Conservation (phyloP, 37 sponge, comb jelly and placozoan species). For the Bolinopsis microptera region DNA sequence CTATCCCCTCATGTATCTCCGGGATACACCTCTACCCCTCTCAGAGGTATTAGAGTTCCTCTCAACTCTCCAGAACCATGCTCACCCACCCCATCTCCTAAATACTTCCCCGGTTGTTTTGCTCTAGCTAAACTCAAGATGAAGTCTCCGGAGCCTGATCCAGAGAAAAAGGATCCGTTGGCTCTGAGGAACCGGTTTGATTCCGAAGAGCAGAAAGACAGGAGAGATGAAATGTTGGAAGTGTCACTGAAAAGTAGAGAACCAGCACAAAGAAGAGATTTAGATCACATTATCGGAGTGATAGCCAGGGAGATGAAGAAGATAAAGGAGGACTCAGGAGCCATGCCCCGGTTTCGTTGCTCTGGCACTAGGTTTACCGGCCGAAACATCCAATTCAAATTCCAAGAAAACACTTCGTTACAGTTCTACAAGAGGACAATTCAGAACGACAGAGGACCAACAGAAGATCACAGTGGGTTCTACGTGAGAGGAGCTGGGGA, state of each 20-base stretch:
- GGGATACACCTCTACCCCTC: not conserved
- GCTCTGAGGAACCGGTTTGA: not conserved
- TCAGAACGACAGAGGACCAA: not conserved
- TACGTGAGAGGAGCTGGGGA: conserved; percentile 25
- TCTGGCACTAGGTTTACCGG: not conserved
- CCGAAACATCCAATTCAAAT: not conserved
- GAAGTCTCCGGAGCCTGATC: not conserved
- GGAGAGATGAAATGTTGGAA: not conserved
- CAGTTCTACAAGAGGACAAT: not conserved
- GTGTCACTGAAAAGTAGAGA: not conserved
- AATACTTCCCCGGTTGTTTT: not conserved
- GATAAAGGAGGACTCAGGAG: not conserved
- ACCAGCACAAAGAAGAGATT: not conserved
- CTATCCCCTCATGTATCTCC: not conserved
- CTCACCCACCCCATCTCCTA: not conserved
- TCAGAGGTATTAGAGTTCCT: not conserved
- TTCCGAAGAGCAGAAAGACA: not conserved
- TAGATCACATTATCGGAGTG: not conserved
- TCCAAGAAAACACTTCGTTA: not conserved
- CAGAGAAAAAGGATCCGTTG: not conserved
- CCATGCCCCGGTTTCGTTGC: not conserved
- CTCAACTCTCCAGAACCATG: not conserved
- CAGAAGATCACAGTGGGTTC: not conserved
- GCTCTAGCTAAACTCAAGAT: not conserved
- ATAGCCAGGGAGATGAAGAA: not conserved